Base-by-base conservation (phyloP, 2,113 vertebrate genomes). In the Speoplatyrhinus poulsoni region DNA sequence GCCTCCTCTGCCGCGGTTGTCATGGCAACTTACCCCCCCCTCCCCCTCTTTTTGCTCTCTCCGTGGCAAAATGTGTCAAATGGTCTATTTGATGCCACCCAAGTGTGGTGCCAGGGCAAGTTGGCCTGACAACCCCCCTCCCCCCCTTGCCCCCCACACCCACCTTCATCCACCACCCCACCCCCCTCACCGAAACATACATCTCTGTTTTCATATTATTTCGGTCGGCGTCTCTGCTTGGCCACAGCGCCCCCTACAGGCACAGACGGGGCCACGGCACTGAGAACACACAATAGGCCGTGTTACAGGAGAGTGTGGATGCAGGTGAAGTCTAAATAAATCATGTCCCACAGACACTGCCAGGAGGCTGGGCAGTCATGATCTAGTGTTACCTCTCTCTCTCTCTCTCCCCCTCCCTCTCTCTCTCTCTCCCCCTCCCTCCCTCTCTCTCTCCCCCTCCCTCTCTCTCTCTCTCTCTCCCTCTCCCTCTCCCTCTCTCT, bases 281-380 rank as follows among this genome's bases (percentile, higher is more conserved):
- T 17, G 54, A 9, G 8, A 56, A 16, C 10, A 54, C 10, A 54
- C 11, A 54, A 54, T 56, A 3, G 19, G 54, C 10, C 54, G 15
- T n/a, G 49, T 52, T 9, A 52, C 11, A 52, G 49, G 9, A 52
- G 49, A 52, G 49, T 52, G 3, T 52, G 49, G 49, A 15, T 15
- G 4, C 26, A 19, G 19, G 56, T 75, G 49, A 56, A 7, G 65
- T 67, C 55, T 76, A 67, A 67, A 80, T 70, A 75, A 75, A 67
- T 69, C 41, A 65, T 48, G 4, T 53, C 65, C 73, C 76, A 76
- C 74, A 76, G 67, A 36, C 17, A 6, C 36, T 57, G 74, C 64
- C 82, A 71, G 67, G 65, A 36, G 58, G 33, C 11, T 59, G 68
- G 55, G 68, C 68, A 67, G 70, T 72, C 46, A 41, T 56, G 60